phyloP scores from a whole-genome alignment of 2,888 invertebrate species.

The Beris chalybata region DNA sequence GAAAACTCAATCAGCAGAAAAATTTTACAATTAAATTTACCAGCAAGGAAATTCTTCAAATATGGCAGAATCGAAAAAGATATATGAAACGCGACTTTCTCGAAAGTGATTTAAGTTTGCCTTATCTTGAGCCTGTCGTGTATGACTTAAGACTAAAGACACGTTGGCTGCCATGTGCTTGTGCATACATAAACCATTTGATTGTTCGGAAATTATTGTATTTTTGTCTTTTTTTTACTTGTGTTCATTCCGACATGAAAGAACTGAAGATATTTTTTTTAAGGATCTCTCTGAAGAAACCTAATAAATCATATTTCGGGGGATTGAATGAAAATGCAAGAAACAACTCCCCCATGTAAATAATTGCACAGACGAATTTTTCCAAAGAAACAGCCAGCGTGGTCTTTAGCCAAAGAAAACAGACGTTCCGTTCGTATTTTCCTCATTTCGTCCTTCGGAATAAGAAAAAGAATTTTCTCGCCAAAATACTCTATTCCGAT shows the following conservation, averaged over 20 bases:
- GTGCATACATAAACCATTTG: constrained; percentile 1
- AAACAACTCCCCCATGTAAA: constrained; percentile 44
- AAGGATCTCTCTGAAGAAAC: constrained; percentile 5
- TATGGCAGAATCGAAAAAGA: constrained; percentile 8
- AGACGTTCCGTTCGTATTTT: constrained; percentile 26
- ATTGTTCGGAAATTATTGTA: neutral
- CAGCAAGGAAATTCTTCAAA: neutral
- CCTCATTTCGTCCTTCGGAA: neutral
- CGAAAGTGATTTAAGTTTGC: constrained; percentile 31
- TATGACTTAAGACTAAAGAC: constrained; percentile 13
- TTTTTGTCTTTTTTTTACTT: neutral
- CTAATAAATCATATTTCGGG: constrained; percentile 36
- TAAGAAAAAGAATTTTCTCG: too few species aligned
- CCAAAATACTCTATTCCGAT: too few species aligned
- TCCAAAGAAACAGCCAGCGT: constrained; percentile 34
- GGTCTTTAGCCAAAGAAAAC: constrained; percentile 36
- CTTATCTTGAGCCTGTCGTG: constrained; percentile 13
- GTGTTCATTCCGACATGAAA: too few species aligned
- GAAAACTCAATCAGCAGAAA: constrained; percentile 33
- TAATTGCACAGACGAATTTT: constrained; percentile 42
- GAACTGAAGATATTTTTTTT: too few species aligned
- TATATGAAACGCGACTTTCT: neutral
- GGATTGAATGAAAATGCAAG: constrained; percentile 32
- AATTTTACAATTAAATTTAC: constrained; percentile 35
- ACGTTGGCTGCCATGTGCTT: constrained; percentile 12